Evolutionary conservation across 2,797 vertebrate genomes (phyloP).

Genomic region (Acestrorhynchus altus): DNA sequence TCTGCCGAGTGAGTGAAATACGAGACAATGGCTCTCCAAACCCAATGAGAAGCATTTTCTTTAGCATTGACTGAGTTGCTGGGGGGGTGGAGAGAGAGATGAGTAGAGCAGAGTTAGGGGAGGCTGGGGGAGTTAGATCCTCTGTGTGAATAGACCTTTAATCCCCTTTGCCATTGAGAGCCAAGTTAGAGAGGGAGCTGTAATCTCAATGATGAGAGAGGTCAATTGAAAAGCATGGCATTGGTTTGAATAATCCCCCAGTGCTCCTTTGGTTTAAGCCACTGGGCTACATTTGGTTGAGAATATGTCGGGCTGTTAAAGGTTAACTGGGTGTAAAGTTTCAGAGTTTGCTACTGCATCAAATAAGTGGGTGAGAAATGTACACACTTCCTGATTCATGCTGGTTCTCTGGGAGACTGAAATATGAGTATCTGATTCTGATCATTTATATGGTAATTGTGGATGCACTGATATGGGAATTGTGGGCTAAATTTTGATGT

Average conservation of each 20-base stretch:
- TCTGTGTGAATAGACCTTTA: slow-evolving; percentile 60
- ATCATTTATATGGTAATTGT: background rate
- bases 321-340: slow-evolving; percentile 51
- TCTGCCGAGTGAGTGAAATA: slow-evolving; percentile 52
- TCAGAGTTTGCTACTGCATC: slow-evolving; percentile 17
- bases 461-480: too few species aligned
- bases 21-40: slow-evolving; percentile 53
- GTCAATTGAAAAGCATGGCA: slow-evolving; percentile 56
- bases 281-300: slow-evolving; percentile 10
- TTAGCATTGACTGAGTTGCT: slow-evolving; percentile 42
- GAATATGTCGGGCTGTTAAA: slow-evolving; percentile 45
- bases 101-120: slow-evolving; percentile 4
- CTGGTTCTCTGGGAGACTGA: background rate
- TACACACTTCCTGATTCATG: slow-evolving; percentile 27
- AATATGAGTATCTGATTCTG: background rate
- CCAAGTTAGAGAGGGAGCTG: slow-evolving; percentile 55
- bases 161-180: slow-evolving; percentile 59
- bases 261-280: slow-evolving; percentile 43
- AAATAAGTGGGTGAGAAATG: background rate
- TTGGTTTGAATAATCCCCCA: slow-evolving; percentile 49
- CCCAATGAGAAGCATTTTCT: slow-evolving; percentile 58
- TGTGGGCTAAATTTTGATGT: too few species aligned
- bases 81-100: background rate
- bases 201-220: slow-evolving; percentile 58
- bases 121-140: slow-evolving; percentile 36